Evolutionary conservation across 2,888 invertebrate genomes (phyloP), one percentile per base, ranked within the genome.

Genomic region (Rotaria socialis): DNA sequence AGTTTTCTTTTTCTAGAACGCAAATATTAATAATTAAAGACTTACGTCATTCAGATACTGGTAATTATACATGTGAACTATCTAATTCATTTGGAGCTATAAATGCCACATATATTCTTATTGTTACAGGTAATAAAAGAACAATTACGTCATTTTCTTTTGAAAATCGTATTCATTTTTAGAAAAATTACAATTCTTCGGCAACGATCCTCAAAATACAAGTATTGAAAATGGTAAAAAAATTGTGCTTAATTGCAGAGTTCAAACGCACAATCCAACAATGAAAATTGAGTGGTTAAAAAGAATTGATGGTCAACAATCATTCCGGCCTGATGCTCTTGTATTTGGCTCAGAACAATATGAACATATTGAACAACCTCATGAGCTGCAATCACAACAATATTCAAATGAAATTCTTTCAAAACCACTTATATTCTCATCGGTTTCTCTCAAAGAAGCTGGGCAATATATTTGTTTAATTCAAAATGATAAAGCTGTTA

Each of bases 41-140:
- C 14, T 47, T 80, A 47, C 80, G 80, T 80, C 43, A 80, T 5
- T 80, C 80, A 14, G 80, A 80, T 80, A 80, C 80, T 22, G 80
- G 80, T 4, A 80, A 80, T 47, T 80, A 80, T 80, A 80, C 80
- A 80, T 80, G 80, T 80, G 80, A 80, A 80, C 4, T 80, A 43
- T 80, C n/a, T 11, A 80, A 80, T 80, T 47, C 43, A 80, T 47
- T 47, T 47, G 80, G 80, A 11, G 24, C 47, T 80, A 80, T 80
- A 3, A 80, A 80, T 47, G 47, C 80, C 14, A 80, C 80, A 24
- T 80, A 80, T 47, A 22, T 80, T 47, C 80, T 80, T 80, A n/a
- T 47, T 47, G 80, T 80, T 11, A 80, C 80, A 43, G 80, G 80
- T 80, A 80, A 80, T 0, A 22, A 43, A 75, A 2, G 27, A 27